These are phyloP conservation scores for Stegophylla sp. DNA, from an alignment of 2,888 invertebrate species.

Conservation along the genomic window DNA sequence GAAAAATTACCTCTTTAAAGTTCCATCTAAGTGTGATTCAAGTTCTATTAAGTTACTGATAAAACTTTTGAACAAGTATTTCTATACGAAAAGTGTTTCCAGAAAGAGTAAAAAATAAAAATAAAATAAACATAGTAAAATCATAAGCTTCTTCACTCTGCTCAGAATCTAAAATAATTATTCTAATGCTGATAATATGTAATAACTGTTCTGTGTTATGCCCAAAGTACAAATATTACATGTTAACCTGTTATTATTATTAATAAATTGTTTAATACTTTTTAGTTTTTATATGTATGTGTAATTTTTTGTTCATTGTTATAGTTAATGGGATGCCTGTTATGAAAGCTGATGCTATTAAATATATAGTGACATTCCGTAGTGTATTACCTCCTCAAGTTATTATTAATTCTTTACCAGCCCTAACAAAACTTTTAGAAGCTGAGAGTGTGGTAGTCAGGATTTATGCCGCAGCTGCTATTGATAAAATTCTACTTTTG, in stretches of 20 bases:
- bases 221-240: too few relatives aligned
- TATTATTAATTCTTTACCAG: conserved; percentile 77
- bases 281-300: conserved; percentile 18
- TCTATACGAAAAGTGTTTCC: too few relatives aligned
- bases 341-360: conserved; percentile 93
- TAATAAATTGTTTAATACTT: conserved; percentile 5
- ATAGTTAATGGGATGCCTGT: conserved; percentile 87
- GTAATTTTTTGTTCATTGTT: conserved; percentile 70
- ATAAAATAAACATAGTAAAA: too few relatives aligned
- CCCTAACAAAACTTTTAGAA: conserved; percentile 78
- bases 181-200: too few relatives aligned
- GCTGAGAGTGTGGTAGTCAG: conserved; percentile 86
- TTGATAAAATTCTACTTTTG: conserved; percentile 86
- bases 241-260: background rate
- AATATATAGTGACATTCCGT: conserved; percentile 95
- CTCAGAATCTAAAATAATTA: too few relatives aligned
- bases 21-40: too few relatives aligned
- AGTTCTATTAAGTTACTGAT: too few relatives aligned
- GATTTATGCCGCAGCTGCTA: conserved; percentile 90
- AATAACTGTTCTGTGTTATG: too few relatives aligned
- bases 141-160: too few relatives aligned
- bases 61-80: too few relatives aligned
- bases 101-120: too few relatives aligned
- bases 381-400: conserved; percentile 83
- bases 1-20: too few relatives aligned